Conservation (phyloP, 2,888 invertebrate genomes). For the Athripsodes cinereus region DNA sequence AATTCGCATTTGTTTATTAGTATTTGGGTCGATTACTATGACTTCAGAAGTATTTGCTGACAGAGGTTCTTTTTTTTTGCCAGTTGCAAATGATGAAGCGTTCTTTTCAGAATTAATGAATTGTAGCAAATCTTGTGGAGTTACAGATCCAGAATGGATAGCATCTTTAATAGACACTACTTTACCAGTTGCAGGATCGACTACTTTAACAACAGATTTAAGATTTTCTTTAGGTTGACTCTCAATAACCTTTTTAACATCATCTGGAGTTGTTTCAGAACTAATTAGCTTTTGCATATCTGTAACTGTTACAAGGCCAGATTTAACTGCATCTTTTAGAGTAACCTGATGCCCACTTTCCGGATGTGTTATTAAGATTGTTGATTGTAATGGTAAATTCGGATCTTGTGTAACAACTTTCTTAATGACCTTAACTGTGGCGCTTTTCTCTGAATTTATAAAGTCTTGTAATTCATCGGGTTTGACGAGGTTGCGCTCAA, state of each 20-base stretch:
- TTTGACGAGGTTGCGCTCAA: slow-evolving; percentile 38
- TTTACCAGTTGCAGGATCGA: slow-evolving; percentile 63
- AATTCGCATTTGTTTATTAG: slow-evolving; percentile 41
- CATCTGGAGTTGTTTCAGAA: slow-evolving; percentile 10
- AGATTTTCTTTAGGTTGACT: not conserved
- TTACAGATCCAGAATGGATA: slow-evolving; percentile 36
- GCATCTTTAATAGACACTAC: slow-evolving; percentile 53
- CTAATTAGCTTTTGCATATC: slow-evolving; percentile 31
- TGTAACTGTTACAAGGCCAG: slow-evolving; percentile 34
- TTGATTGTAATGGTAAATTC: slow-evolving; percentile 48
- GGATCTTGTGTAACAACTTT: slow-evolving; percentile 51
- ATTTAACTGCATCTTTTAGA: slow-evolving; percentile 44
- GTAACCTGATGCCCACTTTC: slow-evolving; percentile 40
- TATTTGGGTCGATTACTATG: slow-evolving; percentile 36
- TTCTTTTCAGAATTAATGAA: slow-evolving; percentile 26
- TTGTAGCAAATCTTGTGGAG: slow-evolving; percentile 33
- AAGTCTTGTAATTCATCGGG: slow-evolving; percentile 33
- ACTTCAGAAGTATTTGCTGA: slow-evolving; percentile 24
- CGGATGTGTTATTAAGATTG: slow-evolving; percentile 35
- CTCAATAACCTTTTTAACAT: not conserved
- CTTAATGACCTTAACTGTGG: slow-evolving; percentile 22
- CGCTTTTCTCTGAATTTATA: slow-evolving; percentile 21
- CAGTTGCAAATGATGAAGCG: slow-evolving; percentile 39
- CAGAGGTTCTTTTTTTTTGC: slow-evolving; percentile 56
- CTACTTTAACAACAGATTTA: slow-evolving; percentile 49